Percentiles rank a stretch among this genome's conserved stretches.
These are phyloP conservation scores for Larimichthys crocea DNA, from an alignment of 2,113 vertebrate genomes.

Conservation along the genomic window DNA sequence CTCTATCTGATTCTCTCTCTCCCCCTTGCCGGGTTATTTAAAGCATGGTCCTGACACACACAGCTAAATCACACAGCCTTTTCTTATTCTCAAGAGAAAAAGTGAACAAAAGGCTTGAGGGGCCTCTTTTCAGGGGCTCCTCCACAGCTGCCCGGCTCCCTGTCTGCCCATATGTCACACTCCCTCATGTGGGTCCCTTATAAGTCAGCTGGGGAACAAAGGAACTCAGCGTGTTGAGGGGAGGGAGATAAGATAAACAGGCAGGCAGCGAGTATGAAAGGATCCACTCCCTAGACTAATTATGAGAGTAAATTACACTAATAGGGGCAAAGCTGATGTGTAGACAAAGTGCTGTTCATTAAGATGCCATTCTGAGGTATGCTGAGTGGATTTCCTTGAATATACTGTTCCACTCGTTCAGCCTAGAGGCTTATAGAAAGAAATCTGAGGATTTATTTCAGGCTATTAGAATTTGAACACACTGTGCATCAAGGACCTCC, in stretches of 20 bases:
- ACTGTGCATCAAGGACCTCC: neutral
- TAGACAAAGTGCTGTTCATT: constrained; percentile 63
- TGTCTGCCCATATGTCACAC: constrained; percentile 73
- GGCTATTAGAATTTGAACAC: constrained; percentile 2
- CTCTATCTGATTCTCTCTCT: constrained; percentile 3
- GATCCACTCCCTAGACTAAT: constrained; percentile 53
- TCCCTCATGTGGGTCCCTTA: constrained; percentile 50
- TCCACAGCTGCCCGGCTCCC: constrained; percentile 71
- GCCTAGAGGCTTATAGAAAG: neutral
- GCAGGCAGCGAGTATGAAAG: constrained; percentile 22
- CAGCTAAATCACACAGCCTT: constrained; percentile 54
- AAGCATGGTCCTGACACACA: constrained; percentile 29
- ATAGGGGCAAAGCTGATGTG: constrained; percentile 48
- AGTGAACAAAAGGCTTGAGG: constrained; percentile 68
- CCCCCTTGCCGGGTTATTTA: neutral
- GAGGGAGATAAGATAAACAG: constrained; percentile 55
- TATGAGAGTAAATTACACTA: constrained; percentile 61
- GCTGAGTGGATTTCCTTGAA: constrained; percentile 25
- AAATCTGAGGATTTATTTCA: constrained; percentile 33
- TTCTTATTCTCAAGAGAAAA: constrained; percentile 29
- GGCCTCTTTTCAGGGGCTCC: constrained; percentile 67
- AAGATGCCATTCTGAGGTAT: constrained; percentile 31
- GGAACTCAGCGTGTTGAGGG: constrained; percentile 30
- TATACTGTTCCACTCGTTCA: neutral
- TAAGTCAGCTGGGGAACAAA: constrained; percentile 70